These are phyloP conservation scores for Poecile montanus DNA, from an alignment of 2,797 vertebrate species.

Conservation along the genomic window DNA sequence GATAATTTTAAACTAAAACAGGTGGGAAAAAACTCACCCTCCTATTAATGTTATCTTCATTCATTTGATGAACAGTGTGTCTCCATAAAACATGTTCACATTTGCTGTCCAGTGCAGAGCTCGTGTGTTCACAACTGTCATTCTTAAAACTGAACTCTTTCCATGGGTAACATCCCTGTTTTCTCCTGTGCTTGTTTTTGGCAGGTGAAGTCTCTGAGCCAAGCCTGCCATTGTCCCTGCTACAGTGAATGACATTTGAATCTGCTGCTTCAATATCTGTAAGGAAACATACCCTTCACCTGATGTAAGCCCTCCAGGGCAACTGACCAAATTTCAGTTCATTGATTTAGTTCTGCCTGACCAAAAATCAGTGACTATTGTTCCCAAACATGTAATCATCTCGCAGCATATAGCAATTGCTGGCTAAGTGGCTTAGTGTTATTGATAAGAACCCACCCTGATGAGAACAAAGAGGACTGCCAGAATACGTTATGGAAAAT, in stretches of 20 bases:
- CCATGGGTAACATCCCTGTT: neutral
- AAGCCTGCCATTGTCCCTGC: neutral
- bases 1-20: neutral
- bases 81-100: neutral
- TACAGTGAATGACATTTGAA: conserved; percentile 43
- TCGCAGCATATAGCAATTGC: conserved; percentile 42
- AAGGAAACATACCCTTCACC: conserved; percentile 55
- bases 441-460: conserved; percentile 60
- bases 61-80: neutral
- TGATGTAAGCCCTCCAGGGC: conserved; percentile 44
- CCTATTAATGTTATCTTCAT: neutral
- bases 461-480: conserved; percentile 65
- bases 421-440: conserved; percentile 65
- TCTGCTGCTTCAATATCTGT: conserved; percentile 3
- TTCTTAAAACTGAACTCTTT: conserved; percentile 35
- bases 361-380: conserved; percentile 73
- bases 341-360: conserved; percentile 74
- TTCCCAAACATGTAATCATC: conserved; percentile 75
- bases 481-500: conserved; percentile 48
- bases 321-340: conserved; percentile 61
- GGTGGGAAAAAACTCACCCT: neutral
- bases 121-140: neutral
- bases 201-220: neutral
- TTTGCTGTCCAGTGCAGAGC: neutral
- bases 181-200: conserved; percentile 35